A percentile compares a stretch with the other conserved stretches of the same genome.
These are phyloP conservation scores for Trichopria drosophilae DNA, from an alignment of 2,888 invertebrate species.

Conservation along the genomic window DNA sequence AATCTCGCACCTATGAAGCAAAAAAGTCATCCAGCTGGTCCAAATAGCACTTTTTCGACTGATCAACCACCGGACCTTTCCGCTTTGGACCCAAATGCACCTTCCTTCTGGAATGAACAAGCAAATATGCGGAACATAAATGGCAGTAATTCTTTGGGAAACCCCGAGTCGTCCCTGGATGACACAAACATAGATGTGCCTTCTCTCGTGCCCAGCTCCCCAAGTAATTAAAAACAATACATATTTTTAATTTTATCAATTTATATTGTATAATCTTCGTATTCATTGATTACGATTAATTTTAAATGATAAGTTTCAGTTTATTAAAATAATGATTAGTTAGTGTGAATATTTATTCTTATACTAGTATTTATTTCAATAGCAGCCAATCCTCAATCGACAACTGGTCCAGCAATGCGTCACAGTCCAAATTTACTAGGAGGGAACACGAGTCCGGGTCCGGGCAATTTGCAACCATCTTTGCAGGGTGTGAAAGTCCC, in stretches of 20 bases:
- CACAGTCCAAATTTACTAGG: conserved; percentile 56
- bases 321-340: no score
- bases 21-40: conserved; percentile 64
- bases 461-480: conserved; percentile 64
- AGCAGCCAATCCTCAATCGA: conserved; percentile 52
- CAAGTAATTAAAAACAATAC: conserved; percentile 50
- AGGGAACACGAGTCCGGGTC: conserved; percentile 61
- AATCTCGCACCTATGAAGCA: conserved; percentile 77
- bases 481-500: conserved; percentile 84
- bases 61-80: conserved; percentile 56
- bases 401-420: conserved; percentile 52
- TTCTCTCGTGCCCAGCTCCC: conserved; percentile 58
- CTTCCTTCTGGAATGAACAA: conserved; percentile 56
- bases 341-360: no score
- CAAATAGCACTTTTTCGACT: conserved; percentile 55
- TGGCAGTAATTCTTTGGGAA: conserved; percentile 55
- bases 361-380: no score
- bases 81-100: conserved; percentile 52
- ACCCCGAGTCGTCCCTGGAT: conserved; percentile 55
- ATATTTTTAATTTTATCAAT: no score
- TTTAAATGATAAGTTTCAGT: no score
- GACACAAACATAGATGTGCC: conserved; percentile 58
- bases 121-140: conserved; percentile 54
- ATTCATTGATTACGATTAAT: no score
- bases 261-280: no score